phyloP scores from a whole-genome alignment of 1,140 invertebrate species.

The Chironomus tepperi region DNA sequence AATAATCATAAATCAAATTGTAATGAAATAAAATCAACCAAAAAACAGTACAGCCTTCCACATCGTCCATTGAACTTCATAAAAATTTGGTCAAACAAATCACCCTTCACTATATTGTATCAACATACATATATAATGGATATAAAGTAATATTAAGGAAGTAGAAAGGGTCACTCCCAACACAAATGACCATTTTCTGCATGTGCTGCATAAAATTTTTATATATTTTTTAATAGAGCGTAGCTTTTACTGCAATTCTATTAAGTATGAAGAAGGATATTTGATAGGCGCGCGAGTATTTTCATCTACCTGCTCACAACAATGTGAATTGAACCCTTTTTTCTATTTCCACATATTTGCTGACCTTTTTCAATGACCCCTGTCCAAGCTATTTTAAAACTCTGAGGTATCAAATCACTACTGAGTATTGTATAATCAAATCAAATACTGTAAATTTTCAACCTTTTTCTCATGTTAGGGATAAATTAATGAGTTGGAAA shows the following conservation, averaged over 20 bases:
- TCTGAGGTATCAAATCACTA: slow-evolving; percentile 11
- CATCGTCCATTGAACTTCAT: slow-evolving; percentile 7
- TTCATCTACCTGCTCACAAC: slow-evolving; percentile 10
- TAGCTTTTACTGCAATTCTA: too few species aligned
- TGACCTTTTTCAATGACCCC: slow-evolving; percentile 17
- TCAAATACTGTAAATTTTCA: neutral
- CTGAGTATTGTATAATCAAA: slow-evolving; percentile 13
- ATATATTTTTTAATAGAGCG: too few species aligned
- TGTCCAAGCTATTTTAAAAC: neutral
- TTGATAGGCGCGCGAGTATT: neutral
- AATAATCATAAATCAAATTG: neutral
- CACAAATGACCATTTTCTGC: neutral
- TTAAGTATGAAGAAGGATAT: neutral
- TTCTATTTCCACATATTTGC: neutral
- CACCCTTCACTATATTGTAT: too few species aligned
- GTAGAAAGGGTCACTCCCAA: neutral
- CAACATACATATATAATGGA: neutral
- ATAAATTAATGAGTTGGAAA: neutral
- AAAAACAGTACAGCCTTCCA: neutral
- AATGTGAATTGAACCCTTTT: neutral
- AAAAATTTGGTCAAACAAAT: slow-evolving; percentile 2
- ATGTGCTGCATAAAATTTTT: neutral
- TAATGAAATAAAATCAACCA: neutral
- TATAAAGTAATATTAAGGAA: neutral
- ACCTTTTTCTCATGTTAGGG: neutral